These are phyloP conservation scores for Plecotus auritus DNA, from an alignment of 2,113 vertebrate genomes.

Conservation along the genomic window DNA sequence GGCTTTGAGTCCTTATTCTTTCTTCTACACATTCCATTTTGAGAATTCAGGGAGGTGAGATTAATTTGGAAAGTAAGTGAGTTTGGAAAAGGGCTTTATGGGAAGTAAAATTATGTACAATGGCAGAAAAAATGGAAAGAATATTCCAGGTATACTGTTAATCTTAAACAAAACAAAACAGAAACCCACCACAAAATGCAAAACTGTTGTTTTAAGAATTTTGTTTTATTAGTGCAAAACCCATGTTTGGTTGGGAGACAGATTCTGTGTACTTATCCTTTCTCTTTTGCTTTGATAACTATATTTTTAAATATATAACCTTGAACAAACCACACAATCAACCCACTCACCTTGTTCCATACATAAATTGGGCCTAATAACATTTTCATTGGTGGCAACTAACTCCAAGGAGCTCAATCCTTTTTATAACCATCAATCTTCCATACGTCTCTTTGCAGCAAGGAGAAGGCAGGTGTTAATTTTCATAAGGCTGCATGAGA, in stretches of 20 bases:
- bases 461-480: conserved; percentile 10
- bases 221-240: neutral
- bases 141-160: neutral
- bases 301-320: neutral
- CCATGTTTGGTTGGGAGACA: neutral
- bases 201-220: neutral
- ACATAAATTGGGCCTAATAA: neutral
- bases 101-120: neutral
- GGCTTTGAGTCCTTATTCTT: neutral
- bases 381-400: neutral
- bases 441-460: neutral
- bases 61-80: neutral
- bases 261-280: neutral
- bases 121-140: neutral
- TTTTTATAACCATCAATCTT: neutral
- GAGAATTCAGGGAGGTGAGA: neutral
- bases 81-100: neutral
- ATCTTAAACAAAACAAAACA: neutral
- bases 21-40: neutral
- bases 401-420: neutral
- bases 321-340: neutral
- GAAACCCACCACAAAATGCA: neutral
- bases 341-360: neutral
- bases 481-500: conserved; percentile 6
- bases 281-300: neutral